A percentile compares a stretch with the other conserved stretches of the same genome.
Conservation (phyloP, 2,113 vertebrate species). For the Pomatorhinus ruficollis region DNA sequence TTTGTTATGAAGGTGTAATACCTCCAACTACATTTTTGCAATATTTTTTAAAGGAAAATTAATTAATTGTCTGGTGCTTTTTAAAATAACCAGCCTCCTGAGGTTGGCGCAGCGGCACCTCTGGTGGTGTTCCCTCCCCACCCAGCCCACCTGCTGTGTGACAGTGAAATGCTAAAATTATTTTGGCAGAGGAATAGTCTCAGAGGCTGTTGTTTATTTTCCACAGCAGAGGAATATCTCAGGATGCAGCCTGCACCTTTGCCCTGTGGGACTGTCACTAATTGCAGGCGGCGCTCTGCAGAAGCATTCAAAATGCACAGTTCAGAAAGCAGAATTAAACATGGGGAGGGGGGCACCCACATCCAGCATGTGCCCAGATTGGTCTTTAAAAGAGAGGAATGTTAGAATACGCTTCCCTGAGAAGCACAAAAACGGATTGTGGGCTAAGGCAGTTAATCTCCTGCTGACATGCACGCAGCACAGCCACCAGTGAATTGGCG, state of each 20-base stretch:
- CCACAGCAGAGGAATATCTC: slow-evolving; percentile 74
- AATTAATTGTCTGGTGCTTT: slow-evolving; percentile 76
- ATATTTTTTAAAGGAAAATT: slow-evolving; percentile 70
- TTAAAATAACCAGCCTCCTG: slow-evolving; percentile 57
- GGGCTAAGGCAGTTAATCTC: slow-evolving; percentile 64
- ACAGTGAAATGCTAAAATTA: slow-evolving; percentile 75
- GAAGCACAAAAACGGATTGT: slow-evolving; percentile 37
- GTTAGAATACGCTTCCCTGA: slow-evolving; percentile 42
- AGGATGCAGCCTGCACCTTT: slow-evolving; percentile 76
- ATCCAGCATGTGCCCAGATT: slow-evolving; percentile 15
- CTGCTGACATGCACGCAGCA: background rate
- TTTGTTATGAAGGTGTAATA: slow-evolving; percentile 76
- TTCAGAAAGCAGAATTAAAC: slow-evolving; percentile 63
- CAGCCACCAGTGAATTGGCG: background rate
- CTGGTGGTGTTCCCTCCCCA: slow-evolving; percentile 6
- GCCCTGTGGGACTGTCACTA: slow-evolving; percentile 78
- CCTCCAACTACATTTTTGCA: slow-evolving; percentile 74
- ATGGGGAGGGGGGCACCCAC: background rate
- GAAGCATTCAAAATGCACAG: slow-evolving; percentile 51
- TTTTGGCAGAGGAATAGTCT: slow-evolving; percentile 77
- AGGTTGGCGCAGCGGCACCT: slow-evolving; percentile 19
- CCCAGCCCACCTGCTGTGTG: slow-evolving; percentile 54
- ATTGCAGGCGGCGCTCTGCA: slow-evolving; percentile 48
- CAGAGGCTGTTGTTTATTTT: slow-evolving; percentile 77
- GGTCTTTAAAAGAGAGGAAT: slow-evolving; percentile 55